phyloP scores from a whole-genome alignment of 2,888 invertebrate species.

The Ichneumoninae sp. region DNA sequence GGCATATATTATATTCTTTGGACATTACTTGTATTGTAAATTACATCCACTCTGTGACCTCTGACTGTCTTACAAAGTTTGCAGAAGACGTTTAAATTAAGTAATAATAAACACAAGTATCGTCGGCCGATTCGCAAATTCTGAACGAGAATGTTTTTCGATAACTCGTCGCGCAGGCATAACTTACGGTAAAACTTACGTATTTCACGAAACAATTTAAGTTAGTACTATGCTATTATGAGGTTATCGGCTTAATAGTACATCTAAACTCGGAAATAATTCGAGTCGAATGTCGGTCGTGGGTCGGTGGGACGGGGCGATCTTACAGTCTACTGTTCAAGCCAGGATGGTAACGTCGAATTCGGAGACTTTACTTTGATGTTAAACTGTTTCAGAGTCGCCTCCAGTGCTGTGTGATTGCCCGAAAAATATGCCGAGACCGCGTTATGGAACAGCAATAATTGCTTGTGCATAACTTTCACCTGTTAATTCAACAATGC shows the following conservation, averaged over 20 bases:
- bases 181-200: conserved; percentile 45
- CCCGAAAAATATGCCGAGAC: conserved; percentile 98
- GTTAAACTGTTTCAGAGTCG: conserved; percentile 97
- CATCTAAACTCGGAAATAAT: conserved; percentile 52
- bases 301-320: conserved; percentile 13
- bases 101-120: conserved; percentile 15
- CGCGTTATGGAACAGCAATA: conserved; percentile 97
- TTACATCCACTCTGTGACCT: conserved; percentile 51
- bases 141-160: conserved; percentile 32
- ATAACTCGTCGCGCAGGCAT: conserved; percentile 10
- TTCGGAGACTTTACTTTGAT: conserved; percentile 94
- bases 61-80: conserved; percentile 48
- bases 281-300: conserved; percentile 53
- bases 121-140: conserved; percentile 33
- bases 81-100: conserved; percentile 47
- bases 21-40: conserved; percentile 61
- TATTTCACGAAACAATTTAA: conserved; percentile 57
- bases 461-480: conserved; percentile 99
- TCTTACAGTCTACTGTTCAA: conserved; percentile 88
- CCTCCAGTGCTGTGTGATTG: conserved; percentile 96
- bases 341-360: conserved; percentile 91
- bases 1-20: conserved; percentile 15
- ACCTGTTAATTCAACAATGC: conserved; percentile 87
- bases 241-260: conserved; percentile 54
- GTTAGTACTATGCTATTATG: conserved; percentile 55